Base-by-base conservation (phyloP, 1,140 invertebrate genomes). In the Euwallacea fornicatus region DNA sequence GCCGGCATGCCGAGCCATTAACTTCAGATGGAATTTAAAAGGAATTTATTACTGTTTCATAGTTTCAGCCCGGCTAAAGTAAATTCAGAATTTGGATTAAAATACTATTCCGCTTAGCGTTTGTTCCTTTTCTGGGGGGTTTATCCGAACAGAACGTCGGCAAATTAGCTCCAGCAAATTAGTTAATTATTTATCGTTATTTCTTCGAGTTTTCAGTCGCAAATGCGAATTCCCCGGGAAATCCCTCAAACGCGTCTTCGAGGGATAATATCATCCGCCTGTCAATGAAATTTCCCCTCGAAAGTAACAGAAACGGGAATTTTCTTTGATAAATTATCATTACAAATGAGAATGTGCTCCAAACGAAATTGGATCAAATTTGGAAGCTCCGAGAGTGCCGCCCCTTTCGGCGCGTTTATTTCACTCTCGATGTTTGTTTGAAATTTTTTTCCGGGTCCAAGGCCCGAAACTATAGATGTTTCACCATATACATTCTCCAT, bases 21-120 rank as follows among this genome's bases (percentile, higher is more conserved):
- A 60, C 55, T 68, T 60, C 44, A 60, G 43, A 59, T 46, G 15
- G 56, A 68, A 47, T 68, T 60, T 60, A 68, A 68, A 68, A 68
- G 66, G 56, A 68, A 68, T 68, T 68, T 68, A 68, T 68, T 59
- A 59, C 66, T 60, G 53, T 59, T 59, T 60, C 54, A 59, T 68
- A 60, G 66, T 68, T 68, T 60, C 42, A 59, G 15, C 44, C 15
- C 54, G 54, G 44, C 56, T 68, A 60, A 66, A 68, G 66, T 50
- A 66, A 66, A 66, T 68, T 60, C 56, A 11, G 33, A 21, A 66
- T 56, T 66, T 42, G 33, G 66, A 68, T 68, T 68, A 60, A 60
- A 68, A 68, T 59, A 50, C 66, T 59, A 68, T 68, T 68, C 42
- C 15, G 42, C 33, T 15, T 6, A 42, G 65, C 16, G 16, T 61